Percentiles rank a stretch among this genome's conserved stretches.
phyloP scores from a whole-genome alignment of 2,797 vertebrate species.

The Oreonectes daqikongensis region DNA sequence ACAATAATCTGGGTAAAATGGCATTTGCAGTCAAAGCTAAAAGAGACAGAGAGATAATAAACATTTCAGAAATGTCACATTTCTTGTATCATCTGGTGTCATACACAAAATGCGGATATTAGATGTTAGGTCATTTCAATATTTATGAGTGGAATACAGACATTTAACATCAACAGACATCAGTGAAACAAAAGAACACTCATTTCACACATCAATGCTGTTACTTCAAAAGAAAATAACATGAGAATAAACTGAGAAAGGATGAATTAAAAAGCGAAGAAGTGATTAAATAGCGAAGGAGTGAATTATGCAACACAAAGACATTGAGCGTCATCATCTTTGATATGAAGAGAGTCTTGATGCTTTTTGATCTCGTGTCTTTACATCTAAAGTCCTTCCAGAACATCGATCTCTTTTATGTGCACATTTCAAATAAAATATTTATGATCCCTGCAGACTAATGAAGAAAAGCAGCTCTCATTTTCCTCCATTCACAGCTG shows the following conservation, averaged over 20 bases:
- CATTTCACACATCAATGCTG: neutral
- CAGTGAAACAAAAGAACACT: neutral
- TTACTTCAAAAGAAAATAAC: neutral
- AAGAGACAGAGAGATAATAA: too few relatives aligned
- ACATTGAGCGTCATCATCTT: neutral
- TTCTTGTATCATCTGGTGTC: neutral
- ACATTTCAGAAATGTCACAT: neutral
- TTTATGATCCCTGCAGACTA: conserved; percentile 22
- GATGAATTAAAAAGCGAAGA: neutral
- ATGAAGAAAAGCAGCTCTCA: conserved; percentile 8
- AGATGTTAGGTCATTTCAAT: neutral
- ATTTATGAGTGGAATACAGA: neutral
- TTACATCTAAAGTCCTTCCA: conserved; percentile 22
- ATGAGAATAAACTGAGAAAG: too few relatives aligned
- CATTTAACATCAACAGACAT: neutral
- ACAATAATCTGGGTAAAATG: too few relatives aligned
- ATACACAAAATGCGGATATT: neutral
- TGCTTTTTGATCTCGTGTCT: conserved; percentile 29
- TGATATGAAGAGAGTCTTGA: neutral
- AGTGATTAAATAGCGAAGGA: conserved; percentile 4
- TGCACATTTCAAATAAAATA: conserved; percentile 18
- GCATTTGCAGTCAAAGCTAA: too few relatives aligned
- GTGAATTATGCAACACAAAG: conserved; percentile 6
- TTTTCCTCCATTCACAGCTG: neutral
- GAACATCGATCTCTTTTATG: conserved; percentile 3